Evolutionary conservation across 2,113 vertebrate genomes (phyloP), one percentile per base, ranked within the genome.

Genomic region (Eudyptes chrysolophus): DNA sequence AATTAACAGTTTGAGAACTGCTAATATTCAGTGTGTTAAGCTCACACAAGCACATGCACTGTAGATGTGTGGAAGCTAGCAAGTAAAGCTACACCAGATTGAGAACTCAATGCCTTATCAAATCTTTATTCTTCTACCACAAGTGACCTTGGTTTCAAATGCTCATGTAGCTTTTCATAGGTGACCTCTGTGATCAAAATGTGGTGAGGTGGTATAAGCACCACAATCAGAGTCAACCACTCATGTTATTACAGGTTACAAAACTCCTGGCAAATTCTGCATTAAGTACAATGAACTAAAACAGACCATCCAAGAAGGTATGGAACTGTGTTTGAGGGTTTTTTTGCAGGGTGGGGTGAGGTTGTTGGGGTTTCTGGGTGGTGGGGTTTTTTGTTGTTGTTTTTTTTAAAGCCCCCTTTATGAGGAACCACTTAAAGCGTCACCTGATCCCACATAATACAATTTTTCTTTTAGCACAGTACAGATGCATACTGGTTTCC

Each of bases 151-250:
- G 0, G 25, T 61, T 44, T 75, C 25, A 89, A 87, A n/a, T 5
- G 7, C 27, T 64, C n/a, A 6, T 1, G 6, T 0, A 61, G 64
- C 7, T 71, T 49, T 58, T 68, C 38, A 60, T 8, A 55, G 0
- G 0, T 30, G 21, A 68, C 49, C 27, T 79, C 74, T 34, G 5
- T 2, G 16, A 76, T 26, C 42, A 82, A 6, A 17, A 60, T 7
- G 29, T 11, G 16, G n/a, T 27, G 17, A 87, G 25, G 24, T 25
- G 34, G 18, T 27, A 10, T 5, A 55, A 70, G 46, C 46, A 82
- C 20, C 49, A 86, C 29, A 24, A 5, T 8, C 36, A 57, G 10
- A 84, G 44, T n/a, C 32, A 32, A 84, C 21, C 34, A 14, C 24
- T 83, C 16, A 6, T 1, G 5, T 38, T 38, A 42, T 11, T 19